Evolutionary conservation across 2,888 invertebrate species (phyloP), one percentile per base, ranked within the genome.

Genomic region (Conchocele bisecta): DNA sequence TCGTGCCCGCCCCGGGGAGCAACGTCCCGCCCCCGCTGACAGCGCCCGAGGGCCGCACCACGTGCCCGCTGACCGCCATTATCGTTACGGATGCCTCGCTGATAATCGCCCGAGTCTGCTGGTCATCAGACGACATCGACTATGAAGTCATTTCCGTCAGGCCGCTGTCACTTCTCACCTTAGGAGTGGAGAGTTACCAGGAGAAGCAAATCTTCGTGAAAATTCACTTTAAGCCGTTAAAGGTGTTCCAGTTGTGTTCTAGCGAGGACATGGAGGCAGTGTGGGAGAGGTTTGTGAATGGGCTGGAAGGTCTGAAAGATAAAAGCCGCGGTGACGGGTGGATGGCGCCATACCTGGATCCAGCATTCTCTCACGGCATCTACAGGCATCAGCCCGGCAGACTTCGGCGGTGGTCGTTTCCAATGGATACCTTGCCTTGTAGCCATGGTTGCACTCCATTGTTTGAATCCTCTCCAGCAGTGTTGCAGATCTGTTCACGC

Each of bases 81-180:
- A 42, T 39, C 28, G 42, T 56, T 42, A 56, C 22, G 17, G 15
- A 39, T 56, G 37, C 29, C 17, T 41, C 56, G 20, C 42, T 56
- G n/a, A 41, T 56, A 7, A 24, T 56, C 42, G 56, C 56, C 13
- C 15, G 22, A 24, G 28, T 56, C 29, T 15, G 5, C 4, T 42
- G 39, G 9, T 37, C 56, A 5, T 28, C 29, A 2, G 29, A 41
- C 26, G 17, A 41, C 29, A 29, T 41, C 20, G 56, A 56, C 17
- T 56, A 56, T 26, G 56, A 56, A 2, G 22, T 56, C 17, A 41
- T 28, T 13, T 56, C 56, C 2, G 37, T 56, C 28, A 56, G 41
- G 9, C n/a, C 56, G 9, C 24, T 56, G 17, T 41, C 56, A 13
- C 15, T 56, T n/a, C 13, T 56, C 13, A 20, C 33, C 5, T 20